phyloP scores from a whole-genome alignment of 2,888 invertebrate genomes.

The Campoplex capitator region DNA sequence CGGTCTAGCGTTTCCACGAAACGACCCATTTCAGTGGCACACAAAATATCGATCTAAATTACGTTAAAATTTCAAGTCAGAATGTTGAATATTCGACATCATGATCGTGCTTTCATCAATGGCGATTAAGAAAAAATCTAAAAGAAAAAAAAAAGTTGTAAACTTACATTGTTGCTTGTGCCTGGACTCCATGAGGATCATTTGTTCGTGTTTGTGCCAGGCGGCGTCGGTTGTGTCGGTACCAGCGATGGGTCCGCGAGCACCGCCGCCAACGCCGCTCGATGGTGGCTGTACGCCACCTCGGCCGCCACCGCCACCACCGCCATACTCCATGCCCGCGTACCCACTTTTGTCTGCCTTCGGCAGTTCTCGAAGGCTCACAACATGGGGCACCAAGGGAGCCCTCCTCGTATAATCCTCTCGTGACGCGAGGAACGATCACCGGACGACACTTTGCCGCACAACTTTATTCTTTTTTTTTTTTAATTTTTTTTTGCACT shows the following conservation, averaged over 20 bases:
- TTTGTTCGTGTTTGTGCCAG: constrained; percentile 84
- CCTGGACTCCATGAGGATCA: constrained; percentile 84
- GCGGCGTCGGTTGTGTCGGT: constrained; percentile 84
- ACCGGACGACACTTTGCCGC: constrained; percentile 34
- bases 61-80: too few species aligned
- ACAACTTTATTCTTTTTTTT: background rate
- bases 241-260: constrained; percentile 81
- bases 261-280: constrained; percentile 73
- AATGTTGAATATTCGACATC: too few species aligned
- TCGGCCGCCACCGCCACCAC: constrained; percentile 72
- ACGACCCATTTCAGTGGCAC: too few species aligned
- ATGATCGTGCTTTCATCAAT: too few species aligned
- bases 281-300: constrained; percentile 82
- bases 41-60: too few species aligned
- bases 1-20: too few species aligned
- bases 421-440: constrained; percentile 48
- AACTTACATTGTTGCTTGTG: constrained; percentile 84
- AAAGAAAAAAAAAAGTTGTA: background rate
- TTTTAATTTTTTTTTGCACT: background rate
- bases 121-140: too few species aligned
- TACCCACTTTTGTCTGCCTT: constrained; percentile 78
- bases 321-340: constrained; percentile 84
- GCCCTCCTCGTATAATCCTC: constrained; percentile 65
- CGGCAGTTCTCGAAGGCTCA: constrained; percentile 82
- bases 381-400: constrained; percentile 81